Evolutionary conservation across 2,888 invertebrate species (phyloP).

Genomic region (Dicyrtomina minuta): DNA sequence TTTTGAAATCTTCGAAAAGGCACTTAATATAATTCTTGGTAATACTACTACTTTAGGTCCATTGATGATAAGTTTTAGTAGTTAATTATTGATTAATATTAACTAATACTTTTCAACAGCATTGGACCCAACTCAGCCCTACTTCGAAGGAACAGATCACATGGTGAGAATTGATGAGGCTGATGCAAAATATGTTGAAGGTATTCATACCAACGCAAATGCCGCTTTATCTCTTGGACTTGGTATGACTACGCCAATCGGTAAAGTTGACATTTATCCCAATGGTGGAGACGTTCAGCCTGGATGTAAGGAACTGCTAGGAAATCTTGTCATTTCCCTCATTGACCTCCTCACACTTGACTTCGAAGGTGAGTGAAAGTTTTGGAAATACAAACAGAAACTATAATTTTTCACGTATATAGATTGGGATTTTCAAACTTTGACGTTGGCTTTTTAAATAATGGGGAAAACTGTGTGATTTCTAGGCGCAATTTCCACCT

Average conservation of each 20-base stretch:
- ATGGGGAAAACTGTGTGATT: no score
- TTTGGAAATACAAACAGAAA: not conserved
- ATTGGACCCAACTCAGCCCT: constrained; percentile 68
- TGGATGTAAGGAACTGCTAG: constrained; percentile 55
- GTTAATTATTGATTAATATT: constrained; percentile 38
- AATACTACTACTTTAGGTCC: no score
- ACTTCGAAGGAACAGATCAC: constrained; percentile 59
- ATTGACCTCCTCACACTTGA: constrained; percentile 48
- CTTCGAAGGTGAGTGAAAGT: constrained; percentile 40
- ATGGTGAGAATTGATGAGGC: no score
- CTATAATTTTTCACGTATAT: not conserved
- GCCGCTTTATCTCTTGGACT: constrained; percentile 42
- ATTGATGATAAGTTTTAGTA: not conserved
- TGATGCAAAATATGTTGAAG: constrained; percentile 61
- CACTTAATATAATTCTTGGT: no score
- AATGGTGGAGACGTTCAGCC: constrained; percentile 57
- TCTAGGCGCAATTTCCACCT: constrained; percentile 36
- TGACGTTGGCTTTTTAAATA: not conserved
- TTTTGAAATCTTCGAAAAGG: no score
- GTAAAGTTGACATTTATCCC: constrained; percentile 58
- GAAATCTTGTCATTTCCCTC: constrained; percentile 45
- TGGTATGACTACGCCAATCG: constrained; percentile 47
- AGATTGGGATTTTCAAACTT: not conserved
- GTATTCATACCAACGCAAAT: constrained; percentile 66
- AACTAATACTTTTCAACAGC: no score